Evolutionary conservation across 1,140 invertebrate genomes (phyloP).

Genomic region (Brachionus paranguensis): DNA sequence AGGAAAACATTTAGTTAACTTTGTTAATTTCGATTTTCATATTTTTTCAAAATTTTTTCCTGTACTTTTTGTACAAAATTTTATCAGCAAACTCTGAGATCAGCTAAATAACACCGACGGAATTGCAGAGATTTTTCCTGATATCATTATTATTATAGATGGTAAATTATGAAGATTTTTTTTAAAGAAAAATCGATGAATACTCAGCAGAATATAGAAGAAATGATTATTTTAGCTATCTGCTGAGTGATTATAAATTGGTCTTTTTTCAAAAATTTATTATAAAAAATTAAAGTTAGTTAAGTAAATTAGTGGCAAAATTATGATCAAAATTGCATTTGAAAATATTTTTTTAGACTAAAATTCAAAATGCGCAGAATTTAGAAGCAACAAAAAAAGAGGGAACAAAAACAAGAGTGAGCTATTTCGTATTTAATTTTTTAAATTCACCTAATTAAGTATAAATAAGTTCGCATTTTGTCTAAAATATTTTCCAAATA

Average conservation of each 20-base stretch:
- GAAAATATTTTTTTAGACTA: neutral
- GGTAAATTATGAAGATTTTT: too few relatives aligned
- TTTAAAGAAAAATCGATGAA: too few relatives aligned
- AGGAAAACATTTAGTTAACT: too few relatives aligned
- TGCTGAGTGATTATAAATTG: neutral
- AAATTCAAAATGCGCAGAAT: slow-evolving; percentile 8
- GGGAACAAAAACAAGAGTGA: neutral
- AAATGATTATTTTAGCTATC: neutral
- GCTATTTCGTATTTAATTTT: neutral
- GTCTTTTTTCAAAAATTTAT: neutral
- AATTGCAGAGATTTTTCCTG: too few relatives aligned
- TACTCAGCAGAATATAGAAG: too few relatives aligned
- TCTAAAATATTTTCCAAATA: neutral
- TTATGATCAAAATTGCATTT: neutral
- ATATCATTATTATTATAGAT: too few relatives aligned
- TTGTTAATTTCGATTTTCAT: too few relatives aligned
- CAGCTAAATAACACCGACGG: too few relatives aligned
- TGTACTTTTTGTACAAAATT: too few relatives aligned
- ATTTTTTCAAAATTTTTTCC: too few relatives aligned
- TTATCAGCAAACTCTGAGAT: too few relatives aligned
- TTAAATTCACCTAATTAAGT: neutral
- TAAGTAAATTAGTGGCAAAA: neutral
- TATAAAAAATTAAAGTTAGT: neutral
- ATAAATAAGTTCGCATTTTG: neutral
- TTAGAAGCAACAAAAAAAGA: neutral